These are phyloP conservation scores for Engystomops pustulosus DNA, from an alignment of 2,113 vertebrate species.

Conservation along the genomic window DNA sequence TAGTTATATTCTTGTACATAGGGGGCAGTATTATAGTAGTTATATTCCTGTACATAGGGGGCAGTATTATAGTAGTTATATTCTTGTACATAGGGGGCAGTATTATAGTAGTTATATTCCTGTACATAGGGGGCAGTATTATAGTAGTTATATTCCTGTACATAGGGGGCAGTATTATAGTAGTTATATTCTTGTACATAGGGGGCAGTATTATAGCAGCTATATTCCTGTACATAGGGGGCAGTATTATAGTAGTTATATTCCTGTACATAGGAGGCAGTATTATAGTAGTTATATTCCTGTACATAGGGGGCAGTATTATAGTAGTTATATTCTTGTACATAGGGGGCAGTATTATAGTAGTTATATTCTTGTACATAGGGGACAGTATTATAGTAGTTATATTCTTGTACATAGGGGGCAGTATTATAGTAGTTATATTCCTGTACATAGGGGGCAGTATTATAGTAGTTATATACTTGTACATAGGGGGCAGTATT, in stretches of 20 bases:
- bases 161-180: not conserved
- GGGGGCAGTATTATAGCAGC: too few relatives aligned
- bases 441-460: not conserved
- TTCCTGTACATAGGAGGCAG: conserved; percentile 17
- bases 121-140: not conserved
- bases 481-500: not conserved
- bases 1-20: not conserved
- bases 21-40: not conserved
- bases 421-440: too few relatives aligned
- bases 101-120: not conserved
- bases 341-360: too few relatives aligned
- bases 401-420: not conserved
- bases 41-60: not conserved
- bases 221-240: not conserved
- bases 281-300: too few relatives aligned
- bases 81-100: not conserved
- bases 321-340: not conserved
- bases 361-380: not conserved
- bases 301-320: not conserved
- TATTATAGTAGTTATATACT: not conserved
- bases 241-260: not conserved
- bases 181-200: not conserved
- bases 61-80: too few relatives aligned
- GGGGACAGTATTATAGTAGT: not conserved
- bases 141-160: too few relatives aligned